phyloP scores from a whole-genome alignment of 2,113 vertebrate species.

The Urocitellus parryii region DNA sequence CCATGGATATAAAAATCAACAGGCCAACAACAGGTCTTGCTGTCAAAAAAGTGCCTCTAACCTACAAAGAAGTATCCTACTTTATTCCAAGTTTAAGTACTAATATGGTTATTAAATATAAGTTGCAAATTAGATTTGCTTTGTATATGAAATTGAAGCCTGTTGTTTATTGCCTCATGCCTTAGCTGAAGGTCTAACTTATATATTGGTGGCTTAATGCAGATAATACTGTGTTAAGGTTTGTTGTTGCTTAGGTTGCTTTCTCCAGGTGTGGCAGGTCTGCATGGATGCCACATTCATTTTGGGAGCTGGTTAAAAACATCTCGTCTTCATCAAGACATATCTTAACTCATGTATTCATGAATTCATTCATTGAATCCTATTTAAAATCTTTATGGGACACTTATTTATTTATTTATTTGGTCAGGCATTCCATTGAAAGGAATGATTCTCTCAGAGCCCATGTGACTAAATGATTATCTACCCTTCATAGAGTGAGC shows the following conservation, averaged over 20 bases:
- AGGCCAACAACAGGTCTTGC: not conserved
- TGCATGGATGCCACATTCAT: not conserved
- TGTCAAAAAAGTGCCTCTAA: not conserved
- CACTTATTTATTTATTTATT: not conserved
- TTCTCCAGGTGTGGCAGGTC: not conserved
- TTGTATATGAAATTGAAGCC: not conserved
- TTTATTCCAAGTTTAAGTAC: not conserved
- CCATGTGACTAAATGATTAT: not conserved
- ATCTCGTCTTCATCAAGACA: not conserved
- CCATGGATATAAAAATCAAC: not conserved
- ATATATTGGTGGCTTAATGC: not conserved
- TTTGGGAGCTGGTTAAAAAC: not conserved
- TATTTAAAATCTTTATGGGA: not conserved
- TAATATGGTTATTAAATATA: not conserved
- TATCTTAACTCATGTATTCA: not conserved
- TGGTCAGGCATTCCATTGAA: not conserved
- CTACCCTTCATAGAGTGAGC: not conserved
- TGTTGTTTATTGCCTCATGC: not conserved
- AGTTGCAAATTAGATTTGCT: not conserved
- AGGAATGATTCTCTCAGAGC: slow-evolving; percentile 20
- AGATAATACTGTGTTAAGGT: not conserved
- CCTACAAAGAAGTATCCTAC: not conserved
- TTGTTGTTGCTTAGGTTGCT: not conserved
- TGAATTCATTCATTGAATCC: not conserved
- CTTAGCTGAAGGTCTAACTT: not conserved